Conservation (phyloP, 1,140 invertebrate species). For the Hyphantria cunea region DNA sequence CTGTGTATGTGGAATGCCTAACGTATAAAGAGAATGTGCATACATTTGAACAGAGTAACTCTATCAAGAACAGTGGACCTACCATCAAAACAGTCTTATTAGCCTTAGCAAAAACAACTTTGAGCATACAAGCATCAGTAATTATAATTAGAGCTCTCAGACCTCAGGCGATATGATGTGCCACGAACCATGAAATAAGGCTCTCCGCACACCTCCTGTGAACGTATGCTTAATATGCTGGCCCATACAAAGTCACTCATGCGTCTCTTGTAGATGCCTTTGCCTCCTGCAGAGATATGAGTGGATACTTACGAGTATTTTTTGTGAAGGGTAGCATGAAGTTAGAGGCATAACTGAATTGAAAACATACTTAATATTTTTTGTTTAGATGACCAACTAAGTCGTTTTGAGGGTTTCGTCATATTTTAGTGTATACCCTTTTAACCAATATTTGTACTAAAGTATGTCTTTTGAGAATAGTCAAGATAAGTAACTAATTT, state of each 20-base stretch:
- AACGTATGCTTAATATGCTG: constrained; percentile 37
- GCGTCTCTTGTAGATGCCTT: constrained; percentile 55
- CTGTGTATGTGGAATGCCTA: no score
- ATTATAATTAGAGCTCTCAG: constrained; percentile 68
- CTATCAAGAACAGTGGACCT: no score
- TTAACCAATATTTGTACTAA: no score
- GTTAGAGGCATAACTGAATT: constrained; percentile 16
- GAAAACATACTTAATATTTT: background rate
- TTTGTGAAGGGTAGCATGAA: constrained; percentile 28
- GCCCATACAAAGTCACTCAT: constrained; percentile 68
- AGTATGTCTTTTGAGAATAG: no score
- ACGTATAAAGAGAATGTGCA: no score
- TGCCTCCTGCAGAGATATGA: constrained; percentile 33
- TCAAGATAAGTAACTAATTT: no score
- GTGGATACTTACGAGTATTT: constrained; percentile 35
- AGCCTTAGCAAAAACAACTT: constrained; percentile 59
- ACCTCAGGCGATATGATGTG: constrained; percentile 76
- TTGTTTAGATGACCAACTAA: no score
- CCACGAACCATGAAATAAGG: constrained; percentile 74
- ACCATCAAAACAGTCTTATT: constrained; percentile 29
- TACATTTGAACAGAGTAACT: no score
- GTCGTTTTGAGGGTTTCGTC: no score
- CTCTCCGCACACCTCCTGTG: constrained; percentile 49
- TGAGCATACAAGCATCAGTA: constrained; percentile 67
- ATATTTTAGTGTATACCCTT: no score